Base-by-base conservation (phyloP, 2,113 vertebrate genomes). In the Picathartes gymnocephalus region DNA sequence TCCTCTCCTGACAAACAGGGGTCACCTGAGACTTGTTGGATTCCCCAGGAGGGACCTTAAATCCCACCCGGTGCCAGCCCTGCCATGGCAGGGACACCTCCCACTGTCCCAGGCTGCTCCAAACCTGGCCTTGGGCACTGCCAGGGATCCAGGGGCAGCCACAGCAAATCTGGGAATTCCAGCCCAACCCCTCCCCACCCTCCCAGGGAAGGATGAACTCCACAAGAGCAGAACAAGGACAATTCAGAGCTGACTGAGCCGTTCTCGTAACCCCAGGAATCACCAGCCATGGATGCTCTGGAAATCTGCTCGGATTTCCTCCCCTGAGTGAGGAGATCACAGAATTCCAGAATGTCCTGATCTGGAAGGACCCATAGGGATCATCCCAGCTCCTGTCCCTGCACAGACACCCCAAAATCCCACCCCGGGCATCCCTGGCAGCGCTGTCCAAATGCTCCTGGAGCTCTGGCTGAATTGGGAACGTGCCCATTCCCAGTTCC, bases 11-110 rank as follows among this genome's bases (percentile, higher is more conserved):
- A 23, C 40, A 13, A 16, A 31, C 24, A 10, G 24, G 42, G 40
- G 11, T 54, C n/a, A 3, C 0, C 6, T 14, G 44, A 44, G 25
- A 15, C 30, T 28, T 2, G 15, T 9, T 6, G 9, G 17, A 37
- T n/a, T 30, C 25, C 30, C 31, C 53, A 48, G 31, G 20, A 37
- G 3, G 31, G 35, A 57, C 10, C 8, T 42, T 0, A 42, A n/a
- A 66, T 2, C 24, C 42, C 70, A 16, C 0, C 60, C 70, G 7
- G 3, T 3, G 1, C 27, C 57, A 53, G 13, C 66, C 30, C 31
- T 24, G 66, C 31, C 66, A 10, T 5, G 30, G 50, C 82, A 86
- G 51, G 82, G 31, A 58, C 71, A 42, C 33, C 45, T 44, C 18
- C 53, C 62, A 37, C 83, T 7, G 8, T 13, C 37, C 71, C 83